A percentile compares a stretch with the other conserved stretches of the same genome.
Conservation (phyloP, 2,113 vertebrate genomes). For the Eublepharis macularius region DNA sequence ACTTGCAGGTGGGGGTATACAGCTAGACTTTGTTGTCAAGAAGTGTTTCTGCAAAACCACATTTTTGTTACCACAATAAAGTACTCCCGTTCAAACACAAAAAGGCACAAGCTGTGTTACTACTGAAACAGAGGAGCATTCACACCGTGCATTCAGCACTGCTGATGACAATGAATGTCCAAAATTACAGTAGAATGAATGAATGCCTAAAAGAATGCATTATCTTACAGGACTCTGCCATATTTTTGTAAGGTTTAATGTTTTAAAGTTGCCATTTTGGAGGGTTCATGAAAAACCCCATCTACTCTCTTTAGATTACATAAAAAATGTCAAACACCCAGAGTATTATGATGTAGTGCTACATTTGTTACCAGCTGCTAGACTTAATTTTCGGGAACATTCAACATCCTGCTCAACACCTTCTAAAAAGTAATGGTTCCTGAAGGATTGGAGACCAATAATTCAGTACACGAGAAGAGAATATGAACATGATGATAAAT, state of each 20-base stretch:
- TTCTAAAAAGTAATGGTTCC: too few species aligned
- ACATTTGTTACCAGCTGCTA: too few species aligned
- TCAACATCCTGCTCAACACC: too few species aligned
- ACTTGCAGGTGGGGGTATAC: too few species aligned
- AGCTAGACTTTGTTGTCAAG: neutral
- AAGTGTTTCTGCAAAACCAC: neutral
- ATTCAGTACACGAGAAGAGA: too few species aligned
- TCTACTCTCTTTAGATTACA: neutral
- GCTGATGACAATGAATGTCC: neutral
- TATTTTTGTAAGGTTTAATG: neutral
- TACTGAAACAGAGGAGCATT: neutral
- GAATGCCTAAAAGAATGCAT: too few species aligned
- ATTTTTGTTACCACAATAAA: neutral
- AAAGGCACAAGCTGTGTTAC: neutral
- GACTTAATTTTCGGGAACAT: too few species aligned
- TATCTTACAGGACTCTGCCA: neutral
- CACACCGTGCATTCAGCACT: neutral
- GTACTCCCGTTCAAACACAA: neutral
- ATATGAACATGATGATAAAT: too few species aligned
- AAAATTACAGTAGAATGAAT: neutral
- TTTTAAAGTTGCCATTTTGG: neutral
- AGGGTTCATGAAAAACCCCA: neutral
- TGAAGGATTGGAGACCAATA: too few species aligned
- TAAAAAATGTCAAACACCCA: too few species aligned
- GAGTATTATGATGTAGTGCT: too few species aligned